Percentiles rank a stretch among this genome's conserved stretches.
phyloP scores from a whole-genome alignment of 2,888 invertebrate genomes.

The Coremacera marginata region DNA sequence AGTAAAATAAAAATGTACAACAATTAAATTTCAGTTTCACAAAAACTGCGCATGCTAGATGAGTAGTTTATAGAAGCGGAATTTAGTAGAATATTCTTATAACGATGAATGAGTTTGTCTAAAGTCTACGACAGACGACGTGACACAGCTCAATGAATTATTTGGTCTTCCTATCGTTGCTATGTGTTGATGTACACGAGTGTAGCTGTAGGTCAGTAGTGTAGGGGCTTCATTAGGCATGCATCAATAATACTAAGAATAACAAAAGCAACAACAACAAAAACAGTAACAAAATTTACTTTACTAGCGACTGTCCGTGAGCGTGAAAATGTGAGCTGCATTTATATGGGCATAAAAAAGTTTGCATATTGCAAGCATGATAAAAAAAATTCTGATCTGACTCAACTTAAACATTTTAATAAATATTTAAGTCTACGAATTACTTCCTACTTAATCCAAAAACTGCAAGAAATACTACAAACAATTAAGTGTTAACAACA shows the following conservation, averaged over 20 bases:
- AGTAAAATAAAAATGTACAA: too few species aligned
- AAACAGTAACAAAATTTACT: too few species aligned
- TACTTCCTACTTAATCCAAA: background rate
- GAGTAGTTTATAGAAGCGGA: background rate
- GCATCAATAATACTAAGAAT: background rate
- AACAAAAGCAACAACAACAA: background rate
- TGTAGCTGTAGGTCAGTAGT: constrained; percentile 27
- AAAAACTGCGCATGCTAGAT: background rate
- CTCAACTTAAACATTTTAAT: too few species aligned
- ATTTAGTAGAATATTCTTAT: background rate
- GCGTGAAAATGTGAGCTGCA: constrained; percentile 9
- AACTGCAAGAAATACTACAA: background rate
- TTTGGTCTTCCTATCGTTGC: background rate
- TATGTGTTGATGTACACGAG: background rate
- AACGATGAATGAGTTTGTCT: background rate
- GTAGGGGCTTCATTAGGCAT: constrained; percentile 9
- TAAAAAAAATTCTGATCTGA: too few species aligned
- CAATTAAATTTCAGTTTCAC: too few species aligned
- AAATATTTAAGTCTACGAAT: background rate
- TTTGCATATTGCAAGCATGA: background rate
- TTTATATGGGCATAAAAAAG: background rate
- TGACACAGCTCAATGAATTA: background rate
- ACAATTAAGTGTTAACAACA: background rate
- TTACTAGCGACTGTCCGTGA: background rate
- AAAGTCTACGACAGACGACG: background rate